Evolutionary conservation across 2,797 vertebrate species (phyloP), one percentile per base, ranked within the genome.

Genomic region (Callimico goeldii): DNA sequence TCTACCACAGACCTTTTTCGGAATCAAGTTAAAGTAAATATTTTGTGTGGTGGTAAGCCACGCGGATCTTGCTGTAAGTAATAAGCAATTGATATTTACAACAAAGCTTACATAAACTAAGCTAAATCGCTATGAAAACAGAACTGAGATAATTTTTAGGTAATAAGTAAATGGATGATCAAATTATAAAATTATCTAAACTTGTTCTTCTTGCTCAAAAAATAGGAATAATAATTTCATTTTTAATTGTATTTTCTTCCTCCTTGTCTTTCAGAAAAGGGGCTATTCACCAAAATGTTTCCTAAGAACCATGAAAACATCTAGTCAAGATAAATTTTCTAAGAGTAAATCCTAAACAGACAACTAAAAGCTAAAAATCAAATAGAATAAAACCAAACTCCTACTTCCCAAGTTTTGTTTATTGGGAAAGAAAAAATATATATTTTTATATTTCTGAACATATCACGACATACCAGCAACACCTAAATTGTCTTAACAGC

Each of bases 331-430:
- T 85, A 94, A 52, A 92, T 90, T 88, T 48, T 77, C 88, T 70
- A 82, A 84, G 72, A 95, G 5, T 50, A 80, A 91, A 84, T 82
- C 46, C n/a, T 91, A 91, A 95, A 73, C 5, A 43, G 70, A 80
- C 28, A 52, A 88, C 6, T 72, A 79, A 77, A 93, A 84, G 19
- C 55, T 46, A 43, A 73, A 96, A 88, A 76, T 77, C 76, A 93
- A 95, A 87, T 58, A 81, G 57, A 85, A 81, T 43, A 75, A 82
- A 95, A 90, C 46, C 77, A 94, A 76, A 92, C 61, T 84, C 90
- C 52, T 46, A 64, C 70, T 82, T 87, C 50, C 39, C 94, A 28
- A 87, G 55, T 89, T 72, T 57, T 95, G 64, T 82, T 92, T 84
- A 52, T 24, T 57, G 46, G 7, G 19, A 82, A 95, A 83, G 22